A percentile compares a stretch with the other conserved stretches of the same genome.
Evolutionary conservation across 1,140 invertebrate species (phyloP).

Genomic region (Tetraneura akinire): DNA sequence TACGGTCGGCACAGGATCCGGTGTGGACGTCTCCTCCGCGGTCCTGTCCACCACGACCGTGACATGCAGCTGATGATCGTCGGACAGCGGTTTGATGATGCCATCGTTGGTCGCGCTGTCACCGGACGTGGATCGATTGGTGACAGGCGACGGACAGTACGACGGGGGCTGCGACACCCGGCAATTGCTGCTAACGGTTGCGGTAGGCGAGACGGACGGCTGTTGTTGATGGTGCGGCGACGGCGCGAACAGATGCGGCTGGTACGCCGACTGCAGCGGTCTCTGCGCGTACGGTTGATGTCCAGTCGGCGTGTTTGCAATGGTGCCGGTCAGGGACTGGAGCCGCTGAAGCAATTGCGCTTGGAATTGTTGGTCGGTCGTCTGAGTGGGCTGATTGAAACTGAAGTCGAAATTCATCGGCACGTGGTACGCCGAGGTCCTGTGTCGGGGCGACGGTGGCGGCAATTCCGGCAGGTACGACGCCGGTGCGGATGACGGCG

Average conservation of each 20-base stretch:
- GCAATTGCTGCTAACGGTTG: constrained; percentile 52
- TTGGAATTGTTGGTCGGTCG: constrained; percentile 61
- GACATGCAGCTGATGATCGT: constrained; percentile 65
- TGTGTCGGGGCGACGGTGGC: constrained; percentile 56
- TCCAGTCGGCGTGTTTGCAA: constrained; percentile 14
- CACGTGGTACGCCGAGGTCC: constrained; percentile 56
- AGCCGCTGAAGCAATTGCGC: constrained; percentile 65
- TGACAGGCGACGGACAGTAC: constrained; percentile 59
- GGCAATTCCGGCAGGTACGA: constrained; percentile 52
- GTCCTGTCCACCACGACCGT: constrained; percentile 63
- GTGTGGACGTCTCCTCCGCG: constrained; percentile 61
- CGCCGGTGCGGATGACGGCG: constrained; percentile 38
- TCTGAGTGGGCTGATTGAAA: constrained; percentile 49
- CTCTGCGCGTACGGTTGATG: constrained; percentile 44
- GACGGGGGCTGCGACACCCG: constrained; percentile 59
- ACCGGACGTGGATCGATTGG: constrained; percentile 10
- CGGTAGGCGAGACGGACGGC: constrained; percentile 19
- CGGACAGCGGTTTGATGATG: constrained; percentile 70
- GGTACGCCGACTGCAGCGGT: neutral
- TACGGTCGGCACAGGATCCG: constrained; percentile 57
- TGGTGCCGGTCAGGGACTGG: constrained; percentile 60
- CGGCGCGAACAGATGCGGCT: constrained; percentile 57
- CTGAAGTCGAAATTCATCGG: constrained; percentile 54
- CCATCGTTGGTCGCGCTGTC: constrained; percentile 56
- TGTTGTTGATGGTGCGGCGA: constrained; percentile 55